Evolutionary conservation across 2,888 invertebrate species (phyloP), one percentile per base, ranked within the genome.

Genomic region (Onchidella celtica): DNA sequence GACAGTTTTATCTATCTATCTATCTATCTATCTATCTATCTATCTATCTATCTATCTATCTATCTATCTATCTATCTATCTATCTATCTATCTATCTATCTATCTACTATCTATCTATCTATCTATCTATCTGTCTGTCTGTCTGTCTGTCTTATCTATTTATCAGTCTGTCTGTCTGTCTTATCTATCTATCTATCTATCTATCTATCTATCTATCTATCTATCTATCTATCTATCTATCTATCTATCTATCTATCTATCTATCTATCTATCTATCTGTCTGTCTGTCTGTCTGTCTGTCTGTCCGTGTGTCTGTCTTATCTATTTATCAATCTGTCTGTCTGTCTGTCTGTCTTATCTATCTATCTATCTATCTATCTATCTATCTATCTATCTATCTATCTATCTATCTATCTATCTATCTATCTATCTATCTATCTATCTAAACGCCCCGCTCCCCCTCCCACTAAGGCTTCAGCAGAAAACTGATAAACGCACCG

Each of bases 11-110:
- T n/a, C n/a, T n/a, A n/a, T n/a, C n/a, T 59, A 59, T 59, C 59
- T 59, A 17, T 59, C 21, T 11, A 4, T 17, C 21, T 59, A 65
- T 65, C 29, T 65, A 27, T 65, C 65, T 27, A 27, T 65, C 65
- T 9, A 17, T 65, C 65, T 17, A 65, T 27, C 11, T 27, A 65
- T 27, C 65, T 65, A 65, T 27, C 29, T 65, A 9, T 65, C 11
- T 17, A 17, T 65, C 65, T 65, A 65, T 65, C 11, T 65, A 65
- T 65, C 14, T 65, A 65, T 65, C 65, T 65, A 27, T 65, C 65
- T 9, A 9, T 27, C 65, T 65, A 27, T 65, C 65, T 65, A 27
- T 65, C 65, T 65, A 65, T 65, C 29, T n/a, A n/a, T n/a, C n/a
- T n/a, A n/a, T n/a, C n/a, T n/a, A n/a, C n/a, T n/a, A n/a, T n/a